Evolutionary conservation across 2,113 vertebrate genomes (phyloP), one percentile per base, ranked within the genome.

Genomic region (Ochotona curzoniae): DNA sequence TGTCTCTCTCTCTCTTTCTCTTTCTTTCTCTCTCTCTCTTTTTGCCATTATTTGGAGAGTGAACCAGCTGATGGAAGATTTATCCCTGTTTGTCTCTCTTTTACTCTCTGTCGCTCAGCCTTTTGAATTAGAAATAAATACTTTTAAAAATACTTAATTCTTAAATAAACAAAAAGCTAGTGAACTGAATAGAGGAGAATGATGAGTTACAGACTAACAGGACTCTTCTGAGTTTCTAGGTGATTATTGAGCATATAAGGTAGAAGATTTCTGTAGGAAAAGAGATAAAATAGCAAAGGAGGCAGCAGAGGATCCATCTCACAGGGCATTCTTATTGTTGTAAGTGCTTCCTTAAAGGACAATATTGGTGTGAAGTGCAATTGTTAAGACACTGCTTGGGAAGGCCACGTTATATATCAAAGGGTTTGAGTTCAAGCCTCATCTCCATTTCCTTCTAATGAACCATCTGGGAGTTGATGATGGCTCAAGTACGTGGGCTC

Each of bases 341-440:
- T 51, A n/a, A 67, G 23, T 69, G 57, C 21, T 32, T 89, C 67
- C 35, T 82, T 83, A 70, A 92, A 82, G 75, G 89, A 83, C 14
- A 60, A 64, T 32, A 71, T n/a, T 11, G 54, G 54, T 14, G 54
- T 13, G 14, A 11, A 13, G 54, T 57, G 17, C 54, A 57, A 57
- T 57, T 57, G 12, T 57, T 57, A 57, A 57, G 23, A 74, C 38
- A 47, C 23, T 47, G 71, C 26, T 11, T 23, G 25, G 44, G 25
- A 74, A 5, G 18, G 8, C 20, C 20, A 64, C 20, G 25, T 35
- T 18, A 57, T 18, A 57, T 57, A 57, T 57, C 54, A 57, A 18
- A 57, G 18, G 14, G 54, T 18, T 18, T 57, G 54, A 18, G 54
- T 57, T 57, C 17, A 18, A 57, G 54, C 15, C 54, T 57, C 54